Conservation (phyloP, 1,140 invertebrate species). For the Cephus cinctus region DNA sequence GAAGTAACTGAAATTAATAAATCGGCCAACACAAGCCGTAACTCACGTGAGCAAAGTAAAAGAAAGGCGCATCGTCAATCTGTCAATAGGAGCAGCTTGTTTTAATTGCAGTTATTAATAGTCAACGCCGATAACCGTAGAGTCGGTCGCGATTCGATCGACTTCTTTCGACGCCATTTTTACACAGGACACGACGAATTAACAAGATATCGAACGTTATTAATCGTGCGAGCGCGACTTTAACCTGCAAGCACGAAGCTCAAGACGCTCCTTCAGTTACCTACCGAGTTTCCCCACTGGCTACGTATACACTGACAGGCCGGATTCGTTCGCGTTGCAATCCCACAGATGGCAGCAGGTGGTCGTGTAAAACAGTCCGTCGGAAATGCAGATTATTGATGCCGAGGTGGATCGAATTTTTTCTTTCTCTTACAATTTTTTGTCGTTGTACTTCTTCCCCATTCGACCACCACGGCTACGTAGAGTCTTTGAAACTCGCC, state of each 20-base stretch:
- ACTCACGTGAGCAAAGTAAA: no score
- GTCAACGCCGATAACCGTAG: slow-evolving; percentile 4
- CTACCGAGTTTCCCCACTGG: no score
- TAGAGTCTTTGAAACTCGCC: no score
- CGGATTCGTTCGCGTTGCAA: no score
- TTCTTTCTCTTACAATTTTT: no score
- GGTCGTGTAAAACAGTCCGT: slow-evolving; percentile 12
- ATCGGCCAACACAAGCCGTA: no score
- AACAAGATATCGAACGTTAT: slow-evolving; percentile 21
- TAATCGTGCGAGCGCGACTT: slow-evolving; percentile 10
- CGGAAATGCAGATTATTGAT: slow-evolving; percentile 35
- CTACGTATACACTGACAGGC: no score
- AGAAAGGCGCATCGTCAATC: slow-evolving; percentile 17
- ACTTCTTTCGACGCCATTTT: slow-evolving; percentile 5
- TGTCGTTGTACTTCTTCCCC: no score
- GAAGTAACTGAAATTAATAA: slow-evolving; percentile 12
- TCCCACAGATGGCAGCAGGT: slow-evolving; percentile 44
- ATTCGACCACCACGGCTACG: no score
- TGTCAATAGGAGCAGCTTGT: slow-evolving; percentile 16
- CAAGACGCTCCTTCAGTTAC: no score
- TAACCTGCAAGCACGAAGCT: background rate
- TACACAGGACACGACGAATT: slow-evolving; percentile 2
- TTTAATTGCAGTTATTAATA: slow-evolving; percentile 32
- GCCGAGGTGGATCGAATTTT: slow-evolving; percentile 24
- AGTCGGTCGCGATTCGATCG: slow-evolving; percentile 9